These are phyloP conservation scores for Hippocampus kuda DNA, from an alignment of 2,797 vertebrate genomes.

Conservation along the genomic window DNA sequence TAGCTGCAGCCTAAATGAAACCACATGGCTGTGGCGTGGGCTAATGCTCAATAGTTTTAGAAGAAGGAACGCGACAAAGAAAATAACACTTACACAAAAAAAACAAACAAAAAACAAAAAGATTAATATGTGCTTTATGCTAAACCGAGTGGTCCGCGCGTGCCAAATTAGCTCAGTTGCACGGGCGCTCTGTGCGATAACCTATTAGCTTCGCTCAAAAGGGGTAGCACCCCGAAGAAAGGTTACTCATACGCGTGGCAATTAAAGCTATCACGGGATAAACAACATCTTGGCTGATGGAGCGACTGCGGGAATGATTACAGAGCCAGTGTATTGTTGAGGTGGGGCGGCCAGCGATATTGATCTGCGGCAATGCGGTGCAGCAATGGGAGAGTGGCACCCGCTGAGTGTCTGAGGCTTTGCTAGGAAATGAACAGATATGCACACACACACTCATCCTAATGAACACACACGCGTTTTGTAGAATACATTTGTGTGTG, in stretches of 20 bases:
- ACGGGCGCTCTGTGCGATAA: slow-evolving; percentile 54
- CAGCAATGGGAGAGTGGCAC: slow-evolving; percentile 45
- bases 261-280: slow-evolving; percentile 66
- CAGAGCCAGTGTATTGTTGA: slow-evolving; percentile 36
- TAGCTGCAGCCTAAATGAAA: slow-evolving; percentile 52
- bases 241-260: slow-evolving; percentile 61
- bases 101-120: slow-evolving; percentile 14
- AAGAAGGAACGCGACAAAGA: slow-evolving; percentile 24
- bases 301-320: slow-evolving; percentile 54
- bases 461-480: slow-evolving; percentile 14
- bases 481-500: not conserved
- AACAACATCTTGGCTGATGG: slow-evolving; percentile 61
- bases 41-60: slow-evolving; percentile 34
- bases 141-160: slow-evolving; percentile 41
- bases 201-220: slow-evolving; percentile 51
- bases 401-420: slow-evolving; percentile 32
- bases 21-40: slow-evolving; percentile 22
- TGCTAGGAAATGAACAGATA: slow-evolving; percentile 26
- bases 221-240: slow-evolving; percentile 51
- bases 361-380: slow-evolving; percentile 43
- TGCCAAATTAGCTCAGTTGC: slow-evolving; percentile 55
- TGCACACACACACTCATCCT: slow-evolving; percentile 20
- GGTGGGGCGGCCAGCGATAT: slow-evolving; percentile 49
- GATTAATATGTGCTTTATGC: slow-evolving; percentile 51
- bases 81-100: slow-evolving; percentile 6